Conservation (phyloP, 2,797 vertebrate genomes). For the Botia kubotai region DNA sequence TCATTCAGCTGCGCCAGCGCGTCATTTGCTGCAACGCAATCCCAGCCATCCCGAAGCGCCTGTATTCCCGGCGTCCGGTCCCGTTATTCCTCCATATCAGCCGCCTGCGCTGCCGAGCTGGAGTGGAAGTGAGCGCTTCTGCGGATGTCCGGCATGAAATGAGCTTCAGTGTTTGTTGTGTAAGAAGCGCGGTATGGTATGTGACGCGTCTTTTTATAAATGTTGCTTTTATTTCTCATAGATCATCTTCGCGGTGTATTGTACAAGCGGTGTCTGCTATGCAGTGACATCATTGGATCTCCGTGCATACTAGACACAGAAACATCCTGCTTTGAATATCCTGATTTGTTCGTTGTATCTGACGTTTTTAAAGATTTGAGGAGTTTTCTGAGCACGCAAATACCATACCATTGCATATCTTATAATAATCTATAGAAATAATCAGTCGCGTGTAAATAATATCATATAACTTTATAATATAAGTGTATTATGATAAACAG, state of each 20-base stretch:
- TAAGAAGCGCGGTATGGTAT: slow-evolving; percentile 64
- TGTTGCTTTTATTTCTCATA: not conserved
- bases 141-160: slow-evolving; percentile 61
- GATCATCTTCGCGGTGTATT: not conserved
- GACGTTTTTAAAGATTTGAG: too few relatives aligned
- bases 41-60: slow-evolving; percentile 66
- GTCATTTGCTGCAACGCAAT: slow-evolving; percentile 82
- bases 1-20: slow-evolving; percentile 60
- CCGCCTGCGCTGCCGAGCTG: slow-evolving; percentile 7
- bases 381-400: too few relatives aligned
- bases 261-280: not conserved
- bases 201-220: slow-evolving; percentile 23
- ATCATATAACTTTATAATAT: too few relatives aligned
- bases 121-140: slow-evolving; percentile 22
- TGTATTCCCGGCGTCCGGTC: slow-evolving; percentile 56
- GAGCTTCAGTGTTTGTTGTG: slow-evolving; percentile 22
- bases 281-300: not conserved
- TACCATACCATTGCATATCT: too few relatives aligned
- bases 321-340: too few relatives aligned
- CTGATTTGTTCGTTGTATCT: too few relatives aligned
- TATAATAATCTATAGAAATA: too few relatives aligned
- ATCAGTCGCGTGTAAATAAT: too few relatives aligned
- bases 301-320: not conserved
- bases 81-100: slow-evolving; percentile 62
- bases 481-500: not conserved